Evolutionary conservation across 2,888 invertebrate genomes (phyloP).

Genomic region (Thereva nobilitata): DNA sequence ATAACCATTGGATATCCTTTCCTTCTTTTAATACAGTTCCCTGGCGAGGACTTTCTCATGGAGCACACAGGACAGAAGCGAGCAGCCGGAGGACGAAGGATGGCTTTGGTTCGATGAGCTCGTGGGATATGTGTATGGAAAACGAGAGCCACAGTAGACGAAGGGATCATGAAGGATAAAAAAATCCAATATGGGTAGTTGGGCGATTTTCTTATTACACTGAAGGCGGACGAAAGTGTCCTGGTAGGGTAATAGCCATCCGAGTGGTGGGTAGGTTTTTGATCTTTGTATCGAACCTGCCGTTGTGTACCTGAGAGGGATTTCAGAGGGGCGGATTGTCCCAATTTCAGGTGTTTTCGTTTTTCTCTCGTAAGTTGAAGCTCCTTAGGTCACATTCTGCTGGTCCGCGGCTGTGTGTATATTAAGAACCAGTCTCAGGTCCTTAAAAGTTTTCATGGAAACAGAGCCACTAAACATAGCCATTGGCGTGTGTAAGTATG

Average conservation of each 20-base stretch:
- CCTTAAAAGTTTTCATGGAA: constrained; percentile 33
- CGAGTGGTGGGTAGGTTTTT: constrained; percentile 26
- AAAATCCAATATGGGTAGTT: constrained; percentile 36
- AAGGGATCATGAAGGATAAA: constrained; percentile 32
- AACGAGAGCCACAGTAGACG: constrained; percentile 32
- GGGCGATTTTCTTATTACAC: constrained; percentile 37
- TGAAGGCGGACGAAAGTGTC: constrained; percentile 11
- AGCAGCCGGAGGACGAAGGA: constrained; percentile 15
- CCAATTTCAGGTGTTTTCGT: constrained; percentile 27
- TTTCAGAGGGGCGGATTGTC: not conserved
- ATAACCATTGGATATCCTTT: constrained; percentile 41
- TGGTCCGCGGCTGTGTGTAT: constrained; percentile 8
- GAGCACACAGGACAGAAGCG: not conserved
- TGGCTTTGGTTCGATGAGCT: constrained; percentile 36
- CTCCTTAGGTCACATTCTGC: not conserved
- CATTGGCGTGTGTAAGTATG: constrained; percentile 7
- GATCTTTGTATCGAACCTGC: constrained; percentile 16
- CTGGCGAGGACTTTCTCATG: constrained; percentile 27
- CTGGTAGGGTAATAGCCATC: constrained; percentile 28
- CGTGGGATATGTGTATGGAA: constrained; percentile 33
- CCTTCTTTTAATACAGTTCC: constrained; percentile 39
- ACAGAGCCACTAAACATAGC: constrained; percentile 26
- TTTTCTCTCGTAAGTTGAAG: constrained; percentile 2
- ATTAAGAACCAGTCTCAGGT: constrained; percentile 15
- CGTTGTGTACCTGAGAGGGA: not conserved